Base-by-base conservation (phyloP, 2,797 vertebrate genomes). In the Acrossocheilus wenchowensis region DNA sequence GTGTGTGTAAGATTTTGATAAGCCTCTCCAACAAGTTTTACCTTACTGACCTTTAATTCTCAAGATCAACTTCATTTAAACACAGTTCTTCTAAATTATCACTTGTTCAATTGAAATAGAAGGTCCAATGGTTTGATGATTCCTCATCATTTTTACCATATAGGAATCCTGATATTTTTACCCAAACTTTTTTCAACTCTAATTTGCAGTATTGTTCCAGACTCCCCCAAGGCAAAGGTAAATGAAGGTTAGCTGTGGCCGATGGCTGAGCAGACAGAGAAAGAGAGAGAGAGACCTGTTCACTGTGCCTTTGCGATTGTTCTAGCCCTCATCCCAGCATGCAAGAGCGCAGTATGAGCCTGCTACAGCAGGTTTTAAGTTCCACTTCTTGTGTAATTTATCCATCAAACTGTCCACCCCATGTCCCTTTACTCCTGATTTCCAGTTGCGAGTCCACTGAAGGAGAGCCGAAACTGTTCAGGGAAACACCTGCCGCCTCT, bases 211-310 rank as follows among this genome's bases (percentile, higher is more conserved):
- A 78, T 84, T 84, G 78, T 88, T 87, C 57, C 74, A 87, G 79
- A 87, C 73, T 86, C 71, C 86, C 89, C 88, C 71, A 90, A 82
- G 89, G 89, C 88, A 90, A 90, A 88, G 89, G 89, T 88, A 87
- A 82, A 87, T 85, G 87, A 89, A 91, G 89, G 90, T 91, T 89
- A 90, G 83, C 83, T 82, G 81, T 90, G 75, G 88, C 88, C 85
- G 82, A 84, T 74, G 83, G 89, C 88, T 86, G 74, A 75, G 81
- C 83, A 77, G 71, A 64, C 71, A 81, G 71, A 71, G 87, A 83
- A 57, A 77, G 83, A 81, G 57, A 72, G 45, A 72, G 50, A 66
- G 45, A 87, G 75, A 79, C 68, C 83, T 84, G 74, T 86, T 90
- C 83, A 87, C 66, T 34, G 72, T 74, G 64, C 71, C 45, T 78